These are phyloP conservation scores for Drosophila oshimai DNA, from an alignment of 1,140 invertebrate species.

Conservation along the genomic window DNA sequence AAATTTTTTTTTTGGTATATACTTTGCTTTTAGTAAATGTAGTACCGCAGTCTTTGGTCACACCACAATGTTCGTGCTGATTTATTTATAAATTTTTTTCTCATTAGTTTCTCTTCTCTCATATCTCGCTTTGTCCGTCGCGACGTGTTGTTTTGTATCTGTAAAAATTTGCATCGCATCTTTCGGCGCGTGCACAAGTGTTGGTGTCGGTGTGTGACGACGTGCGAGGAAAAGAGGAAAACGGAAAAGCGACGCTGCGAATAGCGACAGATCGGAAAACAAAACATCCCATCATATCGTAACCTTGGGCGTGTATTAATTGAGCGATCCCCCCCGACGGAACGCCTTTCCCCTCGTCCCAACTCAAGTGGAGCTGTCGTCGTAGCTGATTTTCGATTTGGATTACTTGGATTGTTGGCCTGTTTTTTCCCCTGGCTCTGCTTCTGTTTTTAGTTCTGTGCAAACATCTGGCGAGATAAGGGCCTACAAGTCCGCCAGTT, in stretches of 20 bases:
- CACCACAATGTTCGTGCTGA: constrained; percentile 37
- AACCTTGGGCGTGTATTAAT: constrained; percentile 47
- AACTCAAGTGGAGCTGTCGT: constrained; percentile 7
- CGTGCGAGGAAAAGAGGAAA: constrained; percentile 23
- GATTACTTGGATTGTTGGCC: constrained; percentile 6
- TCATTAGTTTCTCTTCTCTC: too few relatives aligned
- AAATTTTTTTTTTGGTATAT: not conserved
- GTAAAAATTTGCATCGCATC: constrained; percentile 41
- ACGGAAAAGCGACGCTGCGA: constrained; percentile 21
- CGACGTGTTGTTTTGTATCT: constrained; percentile 47
- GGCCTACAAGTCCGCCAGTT: constrained; percentile 16
- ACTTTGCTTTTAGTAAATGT: not conserved
- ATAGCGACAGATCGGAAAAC: constrained; percentile 19
- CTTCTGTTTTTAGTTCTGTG: constrained; percentile 18
- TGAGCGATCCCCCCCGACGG: constrained; percentile 10
- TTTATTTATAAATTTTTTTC: constrained; percentile 77
- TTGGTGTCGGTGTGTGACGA: constrained; percentile 40
- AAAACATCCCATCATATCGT: constrained; percentile 25
- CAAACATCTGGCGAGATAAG: constrained; percentile 75
- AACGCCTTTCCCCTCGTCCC: not conserved
- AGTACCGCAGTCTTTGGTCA: not conserved
- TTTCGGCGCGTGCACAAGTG: constrained; percentile 25
- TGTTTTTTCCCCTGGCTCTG: constrained; percentile 8
- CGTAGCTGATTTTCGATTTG: constrained; percentile 27
- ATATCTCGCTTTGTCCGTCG: constrained; percentile 42